These are phyloP conservation scores for Whitmania pigra DNA, from an alignment of 1,140 invertebrate genomes.

Conservation along the genomic window DNA sequence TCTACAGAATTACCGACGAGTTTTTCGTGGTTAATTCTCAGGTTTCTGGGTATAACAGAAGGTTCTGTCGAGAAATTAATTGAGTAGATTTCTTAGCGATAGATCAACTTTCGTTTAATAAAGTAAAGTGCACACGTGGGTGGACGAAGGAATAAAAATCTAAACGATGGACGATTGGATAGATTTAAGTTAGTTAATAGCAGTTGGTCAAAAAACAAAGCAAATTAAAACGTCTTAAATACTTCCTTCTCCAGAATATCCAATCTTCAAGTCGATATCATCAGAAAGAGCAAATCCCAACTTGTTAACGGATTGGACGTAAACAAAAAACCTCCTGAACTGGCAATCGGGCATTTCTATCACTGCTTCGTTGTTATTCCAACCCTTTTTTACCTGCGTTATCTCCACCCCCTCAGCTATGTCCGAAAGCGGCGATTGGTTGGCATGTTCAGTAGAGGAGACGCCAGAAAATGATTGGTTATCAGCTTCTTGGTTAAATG, in stretches of 20 bases:
- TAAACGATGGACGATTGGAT: no score
- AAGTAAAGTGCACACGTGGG: no score
- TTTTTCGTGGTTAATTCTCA: slow-evolving; percentile 21
- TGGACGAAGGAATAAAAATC: no score
- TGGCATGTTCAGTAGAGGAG: not conserved
- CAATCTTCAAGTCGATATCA: slow-evolving; percentile 14
- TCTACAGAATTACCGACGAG: slow-evolving; percentile 30
- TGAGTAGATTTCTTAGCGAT: no score
- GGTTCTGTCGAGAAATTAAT: slow-evolving; percentile 16
- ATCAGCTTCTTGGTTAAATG: not conserved
- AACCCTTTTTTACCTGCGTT: slow-evolving; percentile 15
- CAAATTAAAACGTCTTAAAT: not conserved
- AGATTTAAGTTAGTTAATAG: no score
- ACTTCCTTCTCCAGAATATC: slow-evolving; percentile 23
- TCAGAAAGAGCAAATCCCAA: slow-evolving; percentile 16
- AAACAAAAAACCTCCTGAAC: slow-evolving; percentile 19
- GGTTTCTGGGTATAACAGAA: slow-evolving; percentile 18
- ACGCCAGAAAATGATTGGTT: not conserved
- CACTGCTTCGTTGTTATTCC: slow-evolving; percentile 17
- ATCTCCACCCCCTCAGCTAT: not conserved
- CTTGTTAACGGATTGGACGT: slow-evolving; percentile 15
- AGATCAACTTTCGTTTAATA: no score
- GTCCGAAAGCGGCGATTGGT: not conserved
- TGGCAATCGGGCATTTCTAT: slow-evolving; percentile 3
- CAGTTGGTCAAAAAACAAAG: no score